Evolutionary conservation across 2,797 vertebrate species (phyloP), one percentile per base, ranked within the genome.

Genomic region (Carapus acus): DNA sequence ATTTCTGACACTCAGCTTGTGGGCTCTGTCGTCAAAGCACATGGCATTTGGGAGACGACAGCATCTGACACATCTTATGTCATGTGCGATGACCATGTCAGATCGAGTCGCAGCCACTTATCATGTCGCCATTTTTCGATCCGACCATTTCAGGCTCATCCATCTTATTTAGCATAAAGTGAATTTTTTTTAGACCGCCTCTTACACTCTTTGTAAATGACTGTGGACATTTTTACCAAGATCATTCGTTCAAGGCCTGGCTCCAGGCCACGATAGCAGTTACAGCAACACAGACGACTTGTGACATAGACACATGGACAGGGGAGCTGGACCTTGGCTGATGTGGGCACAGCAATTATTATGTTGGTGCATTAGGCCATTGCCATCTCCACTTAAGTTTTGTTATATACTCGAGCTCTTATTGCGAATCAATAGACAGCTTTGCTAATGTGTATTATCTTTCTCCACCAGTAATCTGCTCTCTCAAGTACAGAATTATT

Each of bases 241-340:
- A 78, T 81, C 74, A 80, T 81, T 77, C 42, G 69, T 79, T 83
- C 80, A 83, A 80, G 79, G 70, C 63, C 63, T 83, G 83, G 81
- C 76, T 55, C 15, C 29, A 41, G 45, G 71, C 74, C 77, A 79
- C 71, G 62, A 48, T 57, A 61, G 38, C 69, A 55, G 57, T 16
- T 13, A 33, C 31, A 33, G 8, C 9, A 8, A 33, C 31, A 33
- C 31, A 33, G 8, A 33, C 31, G n/a, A n/a, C n/a, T n/a, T n/a
- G n/a, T n/a, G n/a, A 33, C 31, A 33, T 13, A 33, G 8, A 33
- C 31, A 33, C 31, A 33, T 13, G 6, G 24, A 27, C 5, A 51
- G 53, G 23, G 37, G 62, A 43, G 67, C 65, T 49, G 47, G 63
- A 58, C 64, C 61, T 67, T 70, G 50, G 75, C 52, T 69, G 72